Evolutionary conservation across 2,113 vertebrate species (phyloP), one percentile per base, ranked within the genome.

Genomic region (Labeo catla): DNA sequence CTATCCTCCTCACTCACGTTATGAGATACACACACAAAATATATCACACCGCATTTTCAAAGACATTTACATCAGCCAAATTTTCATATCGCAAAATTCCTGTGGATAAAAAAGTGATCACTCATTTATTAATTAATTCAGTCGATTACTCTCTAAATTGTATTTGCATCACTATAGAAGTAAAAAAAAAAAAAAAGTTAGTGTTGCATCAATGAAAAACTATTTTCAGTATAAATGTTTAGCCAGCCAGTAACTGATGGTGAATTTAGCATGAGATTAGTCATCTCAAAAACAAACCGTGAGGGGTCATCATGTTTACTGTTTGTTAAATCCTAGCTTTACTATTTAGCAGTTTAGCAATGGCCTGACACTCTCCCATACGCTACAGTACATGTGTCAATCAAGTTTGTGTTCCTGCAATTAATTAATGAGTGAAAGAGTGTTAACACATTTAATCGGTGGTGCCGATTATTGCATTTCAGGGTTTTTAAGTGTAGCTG

Each of bases 401-500:
- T 45, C 5, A 4, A 19, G 34, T 54, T 28, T 78, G 45, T 68
- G 4, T 45, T 23, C 21, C 12, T 23, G 28, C 43, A 68, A 52
- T 68, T 54, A 43, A 85, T 43, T 57, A 79, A 43, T 68, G 11
- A 66, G 50, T 43, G 61, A 65, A 47, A 77, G 7, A 85, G 7
- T 3, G 28, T 50, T 77, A 66, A 43, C 19, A 19, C 70, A n/a
- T 73, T 73, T n/a, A 28, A 66, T 19, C 63, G 12, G 34, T 43
- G 34, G 5, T 45, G 36, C 8, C 1, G 52, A 39, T 39, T 78
- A 43, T 12, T 57, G 52, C 57, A 80, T 63, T 63, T 80, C 9
- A 65, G 23, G 43, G 21, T 65, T 81, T 81, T 81, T 47, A 59
- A 66, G 59, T 81, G 43, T 66, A 81, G 39, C 43, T 2, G 66